phyloP scores from a whole-genome alignment of 2,113 vertebrate genomes.

The Sylvilagus bachmani region DNA sequence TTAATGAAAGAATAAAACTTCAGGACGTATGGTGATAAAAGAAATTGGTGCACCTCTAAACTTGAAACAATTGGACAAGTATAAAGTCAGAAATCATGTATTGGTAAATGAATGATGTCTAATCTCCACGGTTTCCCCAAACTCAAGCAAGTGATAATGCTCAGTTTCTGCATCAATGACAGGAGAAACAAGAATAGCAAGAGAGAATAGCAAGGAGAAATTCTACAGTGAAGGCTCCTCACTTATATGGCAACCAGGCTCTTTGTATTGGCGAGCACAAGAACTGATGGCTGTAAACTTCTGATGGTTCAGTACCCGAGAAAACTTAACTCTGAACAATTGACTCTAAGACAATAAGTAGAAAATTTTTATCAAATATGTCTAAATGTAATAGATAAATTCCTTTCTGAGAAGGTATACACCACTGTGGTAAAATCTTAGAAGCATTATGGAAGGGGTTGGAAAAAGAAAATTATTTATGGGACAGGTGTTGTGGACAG shows the following conservation, averaged over 20 bases:
- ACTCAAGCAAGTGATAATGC: background rate
- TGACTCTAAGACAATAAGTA: background rate
- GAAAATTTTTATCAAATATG: background rate
- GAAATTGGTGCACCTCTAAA: background rate
- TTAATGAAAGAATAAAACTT: background rate
- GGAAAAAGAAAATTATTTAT: background rate
- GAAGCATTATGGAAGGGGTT: background rate
- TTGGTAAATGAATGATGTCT: background rate
- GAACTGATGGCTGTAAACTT: background rate
- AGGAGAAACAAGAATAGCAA: background rate
- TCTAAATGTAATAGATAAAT: background rate
- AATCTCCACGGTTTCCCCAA: background rate
- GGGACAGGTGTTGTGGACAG: too few relatives aligned
- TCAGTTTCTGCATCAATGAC: background rate
- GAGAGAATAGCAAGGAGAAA: background rate
- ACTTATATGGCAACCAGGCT: background rate
- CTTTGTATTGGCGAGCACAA: background rate
- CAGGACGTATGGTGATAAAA: too few relatives aligned
- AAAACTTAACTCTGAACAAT: background rate
- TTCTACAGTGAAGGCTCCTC: background rate
- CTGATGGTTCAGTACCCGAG: background rate
- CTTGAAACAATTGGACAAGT: rapidly evolving
- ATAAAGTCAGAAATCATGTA: background rate
- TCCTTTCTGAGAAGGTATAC: rapidly evolving
- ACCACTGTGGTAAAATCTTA: background rate